A percentile compares a stretch with the other conserved stretches of the same genome.
phyloP scores from a whole-genome alignment of 2,797 vertebrate genomes.

The Lacerta bilineata region DNA sequence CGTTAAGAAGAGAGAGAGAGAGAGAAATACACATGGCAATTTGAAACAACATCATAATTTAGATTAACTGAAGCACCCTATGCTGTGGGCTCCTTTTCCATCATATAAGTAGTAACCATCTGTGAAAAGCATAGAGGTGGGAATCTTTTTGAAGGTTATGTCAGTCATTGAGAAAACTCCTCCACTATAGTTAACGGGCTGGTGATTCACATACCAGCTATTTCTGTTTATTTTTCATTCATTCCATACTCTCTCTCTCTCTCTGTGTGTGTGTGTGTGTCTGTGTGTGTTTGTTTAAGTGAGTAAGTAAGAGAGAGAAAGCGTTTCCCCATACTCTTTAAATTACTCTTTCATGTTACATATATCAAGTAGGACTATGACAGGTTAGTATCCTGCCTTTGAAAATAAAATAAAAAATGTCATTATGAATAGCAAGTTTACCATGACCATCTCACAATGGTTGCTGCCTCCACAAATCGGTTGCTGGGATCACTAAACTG shows the following conservation, averaged over 20 bases:
- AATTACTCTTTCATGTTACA: background rate
- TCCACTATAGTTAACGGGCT: background rate
- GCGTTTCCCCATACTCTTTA: background rate
- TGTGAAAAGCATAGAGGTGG: background rate
- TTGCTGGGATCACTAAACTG: constrained; percentile 34
- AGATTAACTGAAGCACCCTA: constrained; percentile 21
- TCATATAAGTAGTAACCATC: constrained; percentile 4
- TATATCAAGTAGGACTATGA: background rate
- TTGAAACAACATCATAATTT: constrained; percentile 5
- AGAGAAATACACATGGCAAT: background rate
- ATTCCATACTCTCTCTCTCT: background rate
- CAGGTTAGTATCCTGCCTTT: background rate
- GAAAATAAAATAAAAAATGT: background rate
- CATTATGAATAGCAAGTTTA: background rate
- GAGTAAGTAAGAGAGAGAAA: background rate
- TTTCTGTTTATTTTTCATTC: background rate
- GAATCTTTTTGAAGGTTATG: background rate
- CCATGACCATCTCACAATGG: background rate
- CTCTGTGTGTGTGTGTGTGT: background rate
- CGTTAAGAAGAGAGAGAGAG: constrained; percentile 6
- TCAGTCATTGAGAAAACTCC: background rate
- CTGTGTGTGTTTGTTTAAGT: background rate
- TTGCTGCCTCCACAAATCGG: background rate
- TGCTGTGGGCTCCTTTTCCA: background rate
- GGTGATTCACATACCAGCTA: background rate